Conservation (phyloP, 2,888 invertebrate genomes). For the Calameuta filiformis region DNA sequence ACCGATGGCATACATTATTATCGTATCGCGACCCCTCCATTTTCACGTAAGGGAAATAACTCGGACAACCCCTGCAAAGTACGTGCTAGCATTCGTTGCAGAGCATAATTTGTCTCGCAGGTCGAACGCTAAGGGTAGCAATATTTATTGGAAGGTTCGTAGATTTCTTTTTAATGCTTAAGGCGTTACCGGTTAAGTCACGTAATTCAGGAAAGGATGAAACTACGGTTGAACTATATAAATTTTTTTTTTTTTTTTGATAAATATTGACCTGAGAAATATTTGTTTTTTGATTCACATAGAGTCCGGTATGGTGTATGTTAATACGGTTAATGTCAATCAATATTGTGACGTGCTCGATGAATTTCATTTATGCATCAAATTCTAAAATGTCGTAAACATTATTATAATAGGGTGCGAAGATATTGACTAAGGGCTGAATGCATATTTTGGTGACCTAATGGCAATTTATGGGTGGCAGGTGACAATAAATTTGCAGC, state of each 20-base stretch:
- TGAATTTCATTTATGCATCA: background rate
- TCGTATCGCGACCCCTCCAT: background rate
- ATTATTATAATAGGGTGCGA: background rate
- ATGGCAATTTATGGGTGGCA: slow-evolving; percentile 15
- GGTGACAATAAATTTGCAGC: slow-evolving; percentile 28
- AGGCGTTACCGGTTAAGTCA: background rate
- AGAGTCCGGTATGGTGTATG: background rate
- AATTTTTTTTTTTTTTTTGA: too few species aligned
- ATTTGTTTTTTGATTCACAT: background rate
- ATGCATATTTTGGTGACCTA: slow-evolving; percentile 1
- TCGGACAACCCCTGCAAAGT: background rate
- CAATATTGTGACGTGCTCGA: background rate
- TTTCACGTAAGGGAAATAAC: background rate
- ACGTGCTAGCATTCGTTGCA: background rate
- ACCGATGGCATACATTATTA: background rate
- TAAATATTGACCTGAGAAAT: background rate
- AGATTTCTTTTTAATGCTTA: background rate
- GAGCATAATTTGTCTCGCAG: background rate
- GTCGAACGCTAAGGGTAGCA: background rate
- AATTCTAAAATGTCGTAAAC: background rate
- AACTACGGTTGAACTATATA: background rate
- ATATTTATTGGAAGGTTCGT: background rate
- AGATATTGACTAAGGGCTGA: background rate
- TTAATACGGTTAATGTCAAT: background rate
- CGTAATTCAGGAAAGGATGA: background rate